Percentiles rank a stretch among this genome's conserved stretches.
Conservation (phyloP, 2,797 vertebrate species). For the Lutjanus campechanus region DNA sequence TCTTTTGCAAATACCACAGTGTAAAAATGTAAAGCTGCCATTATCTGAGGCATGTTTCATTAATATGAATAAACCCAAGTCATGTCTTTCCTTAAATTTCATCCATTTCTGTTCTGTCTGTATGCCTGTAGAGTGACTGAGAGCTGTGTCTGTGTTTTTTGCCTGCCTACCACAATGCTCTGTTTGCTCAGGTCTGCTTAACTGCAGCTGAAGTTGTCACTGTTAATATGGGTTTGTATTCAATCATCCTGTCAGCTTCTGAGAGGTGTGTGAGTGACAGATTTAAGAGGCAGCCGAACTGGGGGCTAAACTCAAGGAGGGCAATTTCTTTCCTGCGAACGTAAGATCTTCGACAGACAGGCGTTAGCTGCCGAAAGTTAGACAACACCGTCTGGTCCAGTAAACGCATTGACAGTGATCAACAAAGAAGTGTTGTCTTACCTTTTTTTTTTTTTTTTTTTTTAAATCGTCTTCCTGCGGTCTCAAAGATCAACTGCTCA, state of each 20-base stretch:
- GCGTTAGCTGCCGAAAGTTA: conserved; percentile 78
- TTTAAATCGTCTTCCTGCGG: conserved; percentile 77
- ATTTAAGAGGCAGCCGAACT: conserved; percentile 83
- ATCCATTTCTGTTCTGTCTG: conserved; percentile 31
- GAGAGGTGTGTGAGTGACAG: conserved; percentile 84
- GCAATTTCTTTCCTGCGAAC: conserved; percentile 71
- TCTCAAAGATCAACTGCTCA: conserved; percentile 86
- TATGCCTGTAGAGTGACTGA: conserved; percentile 49
- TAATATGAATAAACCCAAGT: conserved; percentile 57
- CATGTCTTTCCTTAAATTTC: conserved; percentile 45
- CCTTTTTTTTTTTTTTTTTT: conserved; percentile 61
- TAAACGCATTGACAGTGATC: conserved; percentile 88
- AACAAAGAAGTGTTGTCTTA: conserved; percentile 87
- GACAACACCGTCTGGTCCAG: conserved; percentile 85
- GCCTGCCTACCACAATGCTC: conserved; percentile 62
- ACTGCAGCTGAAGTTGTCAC: conserved; percentile 83
- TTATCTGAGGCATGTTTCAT: conserved; percentile 36
- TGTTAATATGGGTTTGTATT: conserved; percentile 84
- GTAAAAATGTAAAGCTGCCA: conserved; percentile 39
- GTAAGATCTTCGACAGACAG: conserved; percentile 83
- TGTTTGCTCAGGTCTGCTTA: conserved; percentile 82
- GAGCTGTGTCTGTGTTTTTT: conserved; percentile 52
- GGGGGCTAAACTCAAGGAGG: conserved; percentile 84
- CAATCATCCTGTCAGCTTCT: conserved; percentile 88
- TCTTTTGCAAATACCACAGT: conserved; percentile 52